Base-by-base conservation (phyloP, 2,113 vertebrate genomes). In the Rhinogobius similis region DNA sequence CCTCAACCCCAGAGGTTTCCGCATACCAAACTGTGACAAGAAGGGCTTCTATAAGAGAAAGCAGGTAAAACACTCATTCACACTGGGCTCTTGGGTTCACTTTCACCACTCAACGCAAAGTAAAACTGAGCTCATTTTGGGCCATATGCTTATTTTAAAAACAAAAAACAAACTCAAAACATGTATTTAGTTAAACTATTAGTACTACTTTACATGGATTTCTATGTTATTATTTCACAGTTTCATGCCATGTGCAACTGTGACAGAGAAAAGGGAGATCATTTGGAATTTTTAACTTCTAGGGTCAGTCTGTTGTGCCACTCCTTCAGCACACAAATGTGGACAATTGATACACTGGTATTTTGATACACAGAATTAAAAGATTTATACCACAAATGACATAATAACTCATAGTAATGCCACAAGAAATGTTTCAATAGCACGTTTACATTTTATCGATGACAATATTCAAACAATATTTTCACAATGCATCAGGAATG, bases 31-130 rank as follows among this genome's bases (percentile, higher is more conserved):
- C 91, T 99, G 97, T 83, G 97, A 99, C 92, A 96, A 95, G 89
- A 98, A 95, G 79, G 97, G 97, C 0, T 99, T 98, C 87, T 99
- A 99, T 88, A 98, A 98, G 94, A 98, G 95, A 90, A 99, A 96
- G 69, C 97, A 99, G 94, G 97, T 98, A 83, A 90, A 87, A 71
- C 4, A 20, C 38, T 63, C 62, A 58, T 58, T 21, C 41, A 36
- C 1, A 26, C 4, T n/a, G 5, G 24, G 12, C 13, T 18, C 24
- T 36, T 55, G 24, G 41, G 43, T 5, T 20, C 46, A 50, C 46
- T 16, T 18, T 20, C 10, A 59, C 27, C 9, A 18, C 7, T 27
- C 44, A 46, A 5, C 2, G 46, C 20, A 44, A 14, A 44, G 44
- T 46, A 46, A n/a, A n/a, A n/a, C n/a, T n/a, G 46, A 48, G 43